Percentiles rank a stretch among this genome's conserved stretches.
These are phyloP conservation scores for Dicrostonyx torquatus DNA, from an alignment of 2,797 vertebrate species.

Conservation along the genomic window DNA sequence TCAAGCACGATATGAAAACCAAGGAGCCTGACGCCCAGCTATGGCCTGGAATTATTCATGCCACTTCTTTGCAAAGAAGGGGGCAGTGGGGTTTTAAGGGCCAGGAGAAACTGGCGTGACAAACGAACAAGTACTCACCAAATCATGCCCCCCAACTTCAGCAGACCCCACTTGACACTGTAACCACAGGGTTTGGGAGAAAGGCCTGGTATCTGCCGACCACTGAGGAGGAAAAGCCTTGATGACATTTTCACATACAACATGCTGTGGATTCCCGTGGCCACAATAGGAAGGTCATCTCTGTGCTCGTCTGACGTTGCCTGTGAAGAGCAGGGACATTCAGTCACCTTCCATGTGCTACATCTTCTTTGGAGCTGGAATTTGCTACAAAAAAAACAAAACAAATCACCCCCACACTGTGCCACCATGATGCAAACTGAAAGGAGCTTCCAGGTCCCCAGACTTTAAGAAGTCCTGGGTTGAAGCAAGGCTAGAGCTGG, in stretches of 20 bases:
- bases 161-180: neutral
- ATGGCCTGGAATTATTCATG: no score
- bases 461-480: neutral
- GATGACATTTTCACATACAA: no score
- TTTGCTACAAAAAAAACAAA: neutral
- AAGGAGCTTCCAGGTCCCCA: neutral
- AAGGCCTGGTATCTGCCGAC: accelerated
- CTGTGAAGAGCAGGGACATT: accelerated
- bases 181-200: accelerated
- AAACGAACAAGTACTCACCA: neutral
- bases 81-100: accelerated
- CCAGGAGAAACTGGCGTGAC: accelerated
- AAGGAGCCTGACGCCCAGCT: neutral
- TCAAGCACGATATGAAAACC: neutral
- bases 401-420: no score
- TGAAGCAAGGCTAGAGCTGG: accelerated
- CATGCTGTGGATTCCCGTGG: accelerated
- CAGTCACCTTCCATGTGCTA: neutral
- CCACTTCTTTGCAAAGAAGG: neutral
- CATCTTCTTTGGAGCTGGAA: accelerated
- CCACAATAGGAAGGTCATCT: no score
- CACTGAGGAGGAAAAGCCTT: neutral
- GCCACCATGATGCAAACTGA: neutral
- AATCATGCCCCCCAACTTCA: no score
- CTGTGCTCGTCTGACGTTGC: accelerated